These are phyloP conservation scores for Phylloscopus collybita DNA, from an alignment of 2,797 vertebrate genomes.

Conservation along the genomic window DNA sequence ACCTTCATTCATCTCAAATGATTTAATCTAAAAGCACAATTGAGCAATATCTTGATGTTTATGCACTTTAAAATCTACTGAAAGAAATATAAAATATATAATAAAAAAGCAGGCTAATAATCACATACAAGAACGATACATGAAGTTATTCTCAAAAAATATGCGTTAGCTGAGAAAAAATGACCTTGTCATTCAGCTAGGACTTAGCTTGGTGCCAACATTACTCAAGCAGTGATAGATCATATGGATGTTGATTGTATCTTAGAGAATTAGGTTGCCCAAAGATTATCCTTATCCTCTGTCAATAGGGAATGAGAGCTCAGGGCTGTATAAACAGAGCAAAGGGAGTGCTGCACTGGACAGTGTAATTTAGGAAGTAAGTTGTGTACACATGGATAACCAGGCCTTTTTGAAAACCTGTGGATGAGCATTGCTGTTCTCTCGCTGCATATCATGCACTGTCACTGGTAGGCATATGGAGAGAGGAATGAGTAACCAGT, in stretches of 20 bases:
- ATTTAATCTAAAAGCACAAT: not conserved
- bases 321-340: not conserved
- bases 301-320: not conserved
- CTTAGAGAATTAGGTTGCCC: slow-evolving; percentile 9
- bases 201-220: not conserved
- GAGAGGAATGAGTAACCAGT: not conserved
- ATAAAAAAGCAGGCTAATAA: not conserved
- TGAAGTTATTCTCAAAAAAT: not conserved
- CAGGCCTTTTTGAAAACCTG: not conserved
- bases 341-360: not conserved
- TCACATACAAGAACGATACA: not conserved
- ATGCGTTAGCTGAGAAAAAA: not conserved
- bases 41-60: not conserved
- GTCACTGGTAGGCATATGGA: not conserved
- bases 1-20: not conserved
- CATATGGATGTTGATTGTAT: not conserved
- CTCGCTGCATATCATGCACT: fast-evolving
- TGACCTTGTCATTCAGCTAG: not conserved
- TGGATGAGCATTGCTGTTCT: not conserved
- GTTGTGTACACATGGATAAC: not conserved
- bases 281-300: slow-evolving; percentile 2
- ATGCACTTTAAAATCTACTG: not conserved
- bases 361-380: not conserved
- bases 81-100: not conserved
- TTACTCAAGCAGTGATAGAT: not conserved